A percentile compares a stretch with the other conserved stretches of the same genome.
Conservation (phyloP, 2,797 vertebrate species). For the Heterohyrax brucei region DNA sequence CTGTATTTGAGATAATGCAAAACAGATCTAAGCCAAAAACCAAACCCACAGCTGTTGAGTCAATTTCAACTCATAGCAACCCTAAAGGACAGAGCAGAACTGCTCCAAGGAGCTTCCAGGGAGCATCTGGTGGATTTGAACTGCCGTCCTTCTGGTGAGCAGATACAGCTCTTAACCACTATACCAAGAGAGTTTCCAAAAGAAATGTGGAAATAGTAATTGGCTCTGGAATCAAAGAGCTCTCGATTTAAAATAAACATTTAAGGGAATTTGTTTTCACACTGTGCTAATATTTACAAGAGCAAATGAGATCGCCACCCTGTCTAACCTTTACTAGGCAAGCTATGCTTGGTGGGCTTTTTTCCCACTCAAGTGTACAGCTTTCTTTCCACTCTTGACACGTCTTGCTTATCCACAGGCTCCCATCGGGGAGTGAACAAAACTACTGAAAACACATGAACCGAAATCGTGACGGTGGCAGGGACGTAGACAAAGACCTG, state of each 20-base stretch:
- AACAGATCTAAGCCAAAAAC: background rate
- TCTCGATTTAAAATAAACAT: background rate
- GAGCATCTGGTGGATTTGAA: no score
- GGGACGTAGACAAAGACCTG: no score
- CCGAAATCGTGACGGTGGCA: background rate
- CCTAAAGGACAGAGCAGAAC: no score
- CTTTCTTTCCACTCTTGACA: background rate
- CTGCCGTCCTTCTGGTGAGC: no score
- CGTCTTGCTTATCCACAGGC: background rate
- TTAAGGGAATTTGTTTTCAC: background rate
- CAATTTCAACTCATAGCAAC: no score
- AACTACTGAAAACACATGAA: background rate
- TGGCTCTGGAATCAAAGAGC: background rate
- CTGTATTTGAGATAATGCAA: background rate
- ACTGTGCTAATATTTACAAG: background rate
- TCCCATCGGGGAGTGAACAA: background rate
- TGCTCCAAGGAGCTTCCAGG: no score
- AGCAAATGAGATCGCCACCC: background rate
- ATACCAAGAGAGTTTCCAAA: background rate
- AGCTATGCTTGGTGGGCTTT: background rate
- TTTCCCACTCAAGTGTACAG: background rate
- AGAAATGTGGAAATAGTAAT: background rate
- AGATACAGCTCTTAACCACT: no score
- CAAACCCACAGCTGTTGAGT: no score
- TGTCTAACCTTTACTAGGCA: background rate